Evolutionary conservation across 1,140 invertebrate species (phyloP).

Genomic region (Mercenaria mercenaria): DNA sequence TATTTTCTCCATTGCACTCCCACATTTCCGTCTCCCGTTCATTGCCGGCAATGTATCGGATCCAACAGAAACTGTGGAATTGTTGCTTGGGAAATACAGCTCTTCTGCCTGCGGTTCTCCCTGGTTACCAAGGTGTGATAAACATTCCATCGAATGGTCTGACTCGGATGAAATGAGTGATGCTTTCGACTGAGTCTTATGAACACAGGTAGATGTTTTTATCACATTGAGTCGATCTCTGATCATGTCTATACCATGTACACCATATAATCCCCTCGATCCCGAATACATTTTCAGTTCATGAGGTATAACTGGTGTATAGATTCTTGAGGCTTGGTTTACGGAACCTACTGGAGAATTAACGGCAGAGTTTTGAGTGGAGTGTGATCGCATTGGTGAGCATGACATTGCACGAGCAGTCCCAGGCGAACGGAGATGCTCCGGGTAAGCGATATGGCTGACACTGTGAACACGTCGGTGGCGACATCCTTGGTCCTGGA

Average conservation of each 20-base stretch:
- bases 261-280: conserved; percentile 45
- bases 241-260: conserved; percentile 65
- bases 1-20: conserved; percentile 59
- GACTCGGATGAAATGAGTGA: conserved; percentile 81
- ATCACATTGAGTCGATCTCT: conserved; percentile 64
- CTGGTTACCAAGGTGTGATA: conserved; percentile 69
- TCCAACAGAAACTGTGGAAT: conserved; percentile 80
- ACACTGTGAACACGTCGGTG: conserved; percentile 83
- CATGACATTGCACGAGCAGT: conserved; percentile 77
- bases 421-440: conserved; percentile 70
- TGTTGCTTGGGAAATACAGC: conserved; percentile 78
- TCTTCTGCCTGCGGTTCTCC: conserved; percentile 72
- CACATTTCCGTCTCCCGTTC: conserved; percentile 69
- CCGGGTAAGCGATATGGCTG: conserved; percentile 79
- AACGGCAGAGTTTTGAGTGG: conserved; percentile 59
- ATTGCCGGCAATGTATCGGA: conserved; percentile 78
- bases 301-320: conserved; percentile 75
- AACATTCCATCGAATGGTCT: conserved; percentile 82
- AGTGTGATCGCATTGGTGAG: conserved; percentile 73
- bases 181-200: conserved; percentile 79
- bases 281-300: conserved; percentile 66
- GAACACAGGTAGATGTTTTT: conserved; percentile 71
- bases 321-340: conserved; percentile 66
- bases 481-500: conserved; percentile 75
- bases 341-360: conserved; percentile 68